Evolutionary conservation across 2,888 invertebrate genomes (phyloP).

Genomic region (Caenorhabditis japonica): DNA sequence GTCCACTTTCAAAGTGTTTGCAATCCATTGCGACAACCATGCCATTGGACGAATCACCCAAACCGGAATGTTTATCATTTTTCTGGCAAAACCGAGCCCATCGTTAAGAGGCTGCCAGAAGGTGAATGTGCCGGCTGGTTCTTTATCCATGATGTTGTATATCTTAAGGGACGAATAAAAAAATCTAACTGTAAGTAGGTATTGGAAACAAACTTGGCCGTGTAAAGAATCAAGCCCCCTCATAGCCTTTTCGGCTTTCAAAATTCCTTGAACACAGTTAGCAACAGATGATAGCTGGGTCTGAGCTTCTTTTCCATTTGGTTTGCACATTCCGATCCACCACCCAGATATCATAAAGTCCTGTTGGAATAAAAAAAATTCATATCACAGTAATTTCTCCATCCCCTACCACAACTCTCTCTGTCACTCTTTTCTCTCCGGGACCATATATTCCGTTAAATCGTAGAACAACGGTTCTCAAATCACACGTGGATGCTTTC

Average conservation of each 20-base stretch:
- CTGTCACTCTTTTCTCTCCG: slow-evolving; percentile 43
- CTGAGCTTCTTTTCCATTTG: slow-evolving; percentile 24
- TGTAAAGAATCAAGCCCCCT: background rate
- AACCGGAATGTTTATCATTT: slow-evolving; percentile 4
- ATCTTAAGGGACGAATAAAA: slow-evolving; percentile 8
- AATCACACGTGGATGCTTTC: slow-evolving; percentile 3
- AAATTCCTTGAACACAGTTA: slow-evolving; percentile 43
- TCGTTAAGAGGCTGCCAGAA: slow-evolving; percentile 42
- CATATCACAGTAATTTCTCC: no score
- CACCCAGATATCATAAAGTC: slow-evolving; percentile 35
- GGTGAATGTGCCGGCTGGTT: slow-evolving; percentile 29
- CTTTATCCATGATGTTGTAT: slow-evolving; percentile 42
- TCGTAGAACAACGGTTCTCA: slow-evolving; percentile 30
- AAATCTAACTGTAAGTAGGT: background rate
- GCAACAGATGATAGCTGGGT: slow-evolving; percentile 39
- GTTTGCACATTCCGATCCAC: slow-evolving; percentile 32
- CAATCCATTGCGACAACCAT: background rate
- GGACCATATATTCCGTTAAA: slow-evolving; percentile 51
- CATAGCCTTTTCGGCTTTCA: slow-evolving; percentile 26
- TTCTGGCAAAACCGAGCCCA: slow-evolving; percentile 3
- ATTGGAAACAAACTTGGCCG: slow-evolving; percentile 15
- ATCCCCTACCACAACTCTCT: slow-evolving; percentile 45
- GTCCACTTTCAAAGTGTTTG: slow-evolving; percentile 9
- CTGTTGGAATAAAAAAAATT: no score
- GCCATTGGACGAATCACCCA: background rate